Evolutionary conservation across 2,797 vertebrate species (phyloP).

Genomic region (Hydrolagus colliei): DNA sequence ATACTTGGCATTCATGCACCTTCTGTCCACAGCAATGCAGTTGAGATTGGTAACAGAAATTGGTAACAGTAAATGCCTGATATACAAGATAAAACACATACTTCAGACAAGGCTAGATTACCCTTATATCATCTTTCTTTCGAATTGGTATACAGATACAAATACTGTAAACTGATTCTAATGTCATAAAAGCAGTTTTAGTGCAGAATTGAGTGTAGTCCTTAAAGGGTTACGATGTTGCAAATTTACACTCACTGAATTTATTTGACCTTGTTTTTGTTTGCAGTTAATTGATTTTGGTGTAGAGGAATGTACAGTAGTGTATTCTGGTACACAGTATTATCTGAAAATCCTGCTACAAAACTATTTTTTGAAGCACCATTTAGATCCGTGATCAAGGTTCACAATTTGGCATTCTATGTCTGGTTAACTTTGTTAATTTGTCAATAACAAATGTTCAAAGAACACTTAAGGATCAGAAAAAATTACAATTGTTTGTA

Average conservation of each 20-base stretch:
- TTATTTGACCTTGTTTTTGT: neutral
- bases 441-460: neutral
- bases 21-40: neutral
- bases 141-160: no score
- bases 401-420: neutral
- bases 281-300: neutral
- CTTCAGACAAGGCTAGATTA: no score
- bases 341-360: neutral
- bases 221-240: neutral
- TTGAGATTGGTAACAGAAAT: neutral
- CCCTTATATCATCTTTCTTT: no score
- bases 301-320: neutral
- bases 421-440: neutral
- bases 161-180: no score
- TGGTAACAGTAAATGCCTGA: no score
- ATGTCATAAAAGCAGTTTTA: neutral
- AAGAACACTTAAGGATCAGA: neutral
- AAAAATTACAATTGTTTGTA: neutral
- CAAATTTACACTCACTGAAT: neutral
- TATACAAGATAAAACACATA: no score
- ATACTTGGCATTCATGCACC: neutral
- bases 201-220: neutral
- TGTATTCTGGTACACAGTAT: neutral
- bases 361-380: neutral
- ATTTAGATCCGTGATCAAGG: neutral